Conservation (phyloP, 2,113 vertebrate genomes). For the human region GRCh38 chr7:72392001-72392500, state of each 20-base stretch:
- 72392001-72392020: background rate
- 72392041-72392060: background rate
- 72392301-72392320: background rate
- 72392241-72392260: background rate
- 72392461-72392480: too few relatives aligned
- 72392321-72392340: background rate
- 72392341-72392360: background rate
- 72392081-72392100: background rate
- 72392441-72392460: background rate
- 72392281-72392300: background rate
- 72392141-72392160: background rate
- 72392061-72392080: background rate
- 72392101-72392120: background rate
- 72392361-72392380: background rate
- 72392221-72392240: background rate
- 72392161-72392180: background rate
- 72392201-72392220: background rate
- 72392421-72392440: background rate
- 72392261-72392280: rapidly evolving
- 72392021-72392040: background rate
- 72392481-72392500: background rate
- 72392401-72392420: background rate
- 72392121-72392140: background rate
- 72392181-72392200: background rate
- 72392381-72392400: background rate